Evolutionary conservation across 2,888 invertebrate genomes (phyloP).

Genomic region (Timandra comae): DNA sequence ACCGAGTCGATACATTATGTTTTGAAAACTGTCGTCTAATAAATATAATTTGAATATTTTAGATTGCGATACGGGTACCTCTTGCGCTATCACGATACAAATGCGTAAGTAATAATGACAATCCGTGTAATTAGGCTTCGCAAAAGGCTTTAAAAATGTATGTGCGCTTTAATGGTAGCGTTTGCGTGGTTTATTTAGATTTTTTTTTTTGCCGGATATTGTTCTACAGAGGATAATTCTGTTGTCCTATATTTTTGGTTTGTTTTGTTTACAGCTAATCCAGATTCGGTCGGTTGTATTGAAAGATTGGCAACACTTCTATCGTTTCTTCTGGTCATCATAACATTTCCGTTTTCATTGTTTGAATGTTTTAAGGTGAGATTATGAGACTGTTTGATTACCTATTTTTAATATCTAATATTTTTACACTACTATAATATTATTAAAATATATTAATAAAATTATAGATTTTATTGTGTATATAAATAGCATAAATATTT

Average conservation of each 20-base stretch:
- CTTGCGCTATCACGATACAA: constrained; percentile 73
- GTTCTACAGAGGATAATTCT: too few relatives aligned
- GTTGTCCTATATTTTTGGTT: too few relatives aligned
- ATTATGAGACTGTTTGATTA: too few relatives aligned
- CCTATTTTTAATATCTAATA: too few relatives aligned
- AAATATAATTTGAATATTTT: constrained; percentile 56
- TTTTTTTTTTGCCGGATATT: too few relatives aligned
- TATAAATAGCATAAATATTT: too few relatives aligned
- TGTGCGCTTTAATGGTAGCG: too few relatives aligned
- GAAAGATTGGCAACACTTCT: constrained; percentile 84
- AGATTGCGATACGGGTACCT: constrained; percentile 72
- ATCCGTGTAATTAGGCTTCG: constrained; percentile 31
- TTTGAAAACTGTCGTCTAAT: constrained; percentile 31
- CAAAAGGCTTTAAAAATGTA: constrained; percentile 23
- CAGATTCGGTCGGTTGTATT: constrained; percentile 81
- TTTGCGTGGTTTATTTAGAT: too few relatives aligned
- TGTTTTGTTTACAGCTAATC: constrained; percentile 74
- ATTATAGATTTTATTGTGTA: too few relatives aligned
- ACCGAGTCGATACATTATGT: constrained; percentile 12
- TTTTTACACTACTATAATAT: too few relatives aligned
- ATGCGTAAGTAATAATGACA: constrained; percentile 67
- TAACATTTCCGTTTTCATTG: constrained; percentile 89
- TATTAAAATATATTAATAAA: too few relatives aligned
- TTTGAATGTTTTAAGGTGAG: constrained; percentile 90
- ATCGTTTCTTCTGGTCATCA: constrained; percentile 83